Evolutionary conservation across 2,113 vertebrate genomes (phyloP), one percentile per base, ranked within the genome.

Genomic region (Acrocephalus kingi): DNA sequence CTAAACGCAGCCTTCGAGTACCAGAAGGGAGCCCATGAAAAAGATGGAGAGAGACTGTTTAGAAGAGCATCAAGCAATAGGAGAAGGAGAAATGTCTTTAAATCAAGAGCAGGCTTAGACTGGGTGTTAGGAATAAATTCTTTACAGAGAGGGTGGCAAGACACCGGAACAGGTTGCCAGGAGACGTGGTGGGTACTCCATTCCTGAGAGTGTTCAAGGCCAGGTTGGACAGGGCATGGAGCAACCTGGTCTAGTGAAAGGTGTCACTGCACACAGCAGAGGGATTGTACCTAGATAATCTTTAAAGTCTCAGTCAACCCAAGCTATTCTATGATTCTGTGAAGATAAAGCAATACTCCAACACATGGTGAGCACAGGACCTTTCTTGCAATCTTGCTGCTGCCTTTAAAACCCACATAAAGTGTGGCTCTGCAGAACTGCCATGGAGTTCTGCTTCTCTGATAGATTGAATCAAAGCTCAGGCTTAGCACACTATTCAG

Each of bases 141-240:
- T 49, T 61, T 41, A 54, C n/a, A 41, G 22, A 43, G 30, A 35
- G 18, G 18, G 27, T 49, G 25, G 7, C 0, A 0, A 43, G 43
- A 41, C 35, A 49, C 31, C 0, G 0, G 7, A 63, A 69, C 8
- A 55, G 13, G 49, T 17, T 56, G 25, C 49, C 35, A 22, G 30
- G 13, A 45, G 25, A 69, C 69, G 35, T 11, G 18, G 14, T 55
- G 25, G 14, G 12, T 56, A 30, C 18, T 30, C 15, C 41, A 16
- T 16, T 75, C 21, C 41, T 35, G n/a, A 41, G 17, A 46, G 17
- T 48, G 10, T 27, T 49, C 48, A 69, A 33, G 41, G 22, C 7
- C 49, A 63, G 35, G 19, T 2, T 62, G 41, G 48, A 55, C 31
- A 13, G 21, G 21, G 6, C 48, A 35, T 13, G 13, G 31, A 69